Percentiles rank a stretch among this genome's conserved stretches.
phyloP scores from a whole-genome alignment of 2,888 invertebrate species.

The Torymus texanus region DNA sequence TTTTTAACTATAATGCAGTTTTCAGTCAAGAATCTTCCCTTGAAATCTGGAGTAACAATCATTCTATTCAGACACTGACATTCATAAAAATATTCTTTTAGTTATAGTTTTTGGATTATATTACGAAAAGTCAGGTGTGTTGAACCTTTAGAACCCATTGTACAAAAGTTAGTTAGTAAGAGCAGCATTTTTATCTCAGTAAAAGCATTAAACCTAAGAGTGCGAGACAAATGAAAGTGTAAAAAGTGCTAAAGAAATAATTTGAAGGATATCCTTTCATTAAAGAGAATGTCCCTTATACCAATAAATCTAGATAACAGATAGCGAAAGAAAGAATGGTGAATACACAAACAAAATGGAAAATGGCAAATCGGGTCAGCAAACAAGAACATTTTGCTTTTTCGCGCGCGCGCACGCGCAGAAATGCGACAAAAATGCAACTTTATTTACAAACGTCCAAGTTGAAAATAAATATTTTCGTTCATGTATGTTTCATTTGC shows the following conservation, averaged over 20 bases:
- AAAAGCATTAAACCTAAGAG: no score
- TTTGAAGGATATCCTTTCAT: not conserved
- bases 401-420: not conserved
- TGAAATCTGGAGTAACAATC: no score
- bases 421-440: not conserved
- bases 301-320: constrained; percentile 35
- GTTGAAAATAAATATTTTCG: constrained; percentile 24
- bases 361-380: constrained; percentile 35
- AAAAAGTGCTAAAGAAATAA: not conserved
- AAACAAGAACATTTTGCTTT: constrained; percentile 19
- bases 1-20: no score
- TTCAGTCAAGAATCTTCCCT: no score
- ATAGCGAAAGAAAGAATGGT: not conserved
- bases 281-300: constrained; percentile 1
- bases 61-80: no score
- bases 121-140: no score
- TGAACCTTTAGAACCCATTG: no score
- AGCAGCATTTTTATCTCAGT: no score
- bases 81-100: no score
- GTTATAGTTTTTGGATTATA: no score
- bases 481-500: not conserved
- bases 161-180: no score
- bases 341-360: constrained; percentile 30
- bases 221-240: no score
- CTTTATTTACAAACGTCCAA: constrained; percentile 17